Evolutionary conservation across 2,888 invertebrate species (phyloP).

Genomic region (Boloria euphrosyne): DNA sequence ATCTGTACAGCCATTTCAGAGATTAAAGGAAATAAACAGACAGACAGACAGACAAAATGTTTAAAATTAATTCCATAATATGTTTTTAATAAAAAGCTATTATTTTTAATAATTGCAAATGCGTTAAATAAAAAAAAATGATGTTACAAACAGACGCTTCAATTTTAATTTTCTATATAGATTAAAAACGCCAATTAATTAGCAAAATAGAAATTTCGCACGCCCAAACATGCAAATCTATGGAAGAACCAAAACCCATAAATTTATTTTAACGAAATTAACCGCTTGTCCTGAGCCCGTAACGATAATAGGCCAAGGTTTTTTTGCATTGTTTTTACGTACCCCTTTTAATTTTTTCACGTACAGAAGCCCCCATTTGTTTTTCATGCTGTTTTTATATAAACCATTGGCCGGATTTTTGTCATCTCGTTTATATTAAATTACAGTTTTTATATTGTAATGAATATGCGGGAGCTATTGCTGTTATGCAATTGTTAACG

Average conservation of each 20-base stretch:
- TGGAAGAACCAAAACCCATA: conserved; percentile 46
- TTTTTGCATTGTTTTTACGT: conserved; percentile 71
- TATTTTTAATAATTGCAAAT: too few species aligned
- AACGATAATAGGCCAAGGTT: conserved; percentile 64
- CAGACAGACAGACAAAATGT: background rate
- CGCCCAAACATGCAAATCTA: conserved; percentile 10
- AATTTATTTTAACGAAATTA: conserved; percentile 73
- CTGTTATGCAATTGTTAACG: conserved; percentile 66
- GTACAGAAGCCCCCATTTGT: conserved; percentile 59
- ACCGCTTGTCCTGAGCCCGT: conserved; percentile 74
- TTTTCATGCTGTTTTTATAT: conserved; percentile 68
- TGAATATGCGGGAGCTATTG: conserved; percentile 76
- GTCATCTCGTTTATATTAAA: conserved; percentile 81
- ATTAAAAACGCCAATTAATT: conserved; percentile 6
- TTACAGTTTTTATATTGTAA: conserved; percentile 77
- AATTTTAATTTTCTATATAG: background rate
- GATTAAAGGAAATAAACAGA: background rate
- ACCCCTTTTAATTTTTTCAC: conserved; percentile 63
- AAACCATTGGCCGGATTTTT: conserved; percentile 73
- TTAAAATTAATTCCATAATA: too few species aligned
- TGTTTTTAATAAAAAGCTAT: too few species aligned
- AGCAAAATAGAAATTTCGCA: conserved; percentile 11
- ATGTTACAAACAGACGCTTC: too few species aligned
- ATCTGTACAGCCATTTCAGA: too few species aligned
- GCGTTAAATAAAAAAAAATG: background rate